Percentiles rank a stretch among this genome's conserved stretches.
Evolutionary conservation across 92 coral and sea anemone genomes (phyloP).

Genomic region (Parazoanthus darwini): DNA sequence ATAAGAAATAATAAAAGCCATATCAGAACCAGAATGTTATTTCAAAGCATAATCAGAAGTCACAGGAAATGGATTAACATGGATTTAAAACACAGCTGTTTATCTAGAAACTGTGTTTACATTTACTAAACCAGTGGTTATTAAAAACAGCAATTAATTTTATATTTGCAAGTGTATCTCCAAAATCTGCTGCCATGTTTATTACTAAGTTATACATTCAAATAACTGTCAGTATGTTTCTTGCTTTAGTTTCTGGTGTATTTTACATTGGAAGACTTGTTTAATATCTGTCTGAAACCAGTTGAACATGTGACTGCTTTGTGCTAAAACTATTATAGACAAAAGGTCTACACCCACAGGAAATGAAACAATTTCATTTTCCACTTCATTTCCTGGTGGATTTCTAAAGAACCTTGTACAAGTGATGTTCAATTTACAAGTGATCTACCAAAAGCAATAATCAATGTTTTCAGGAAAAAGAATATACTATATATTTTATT

Average conservation of each 20-base stretch:
- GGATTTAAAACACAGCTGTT: conserved; percentile 15
- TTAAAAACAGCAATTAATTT: not conserved
- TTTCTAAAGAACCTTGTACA: not conserved
- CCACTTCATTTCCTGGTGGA: conserved; percentile 7
- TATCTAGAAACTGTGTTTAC: not conserved
- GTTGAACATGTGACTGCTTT: conserved; percentile 35
- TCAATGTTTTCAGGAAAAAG: not conserved
- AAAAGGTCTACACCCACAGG: conserved; percentile 8
- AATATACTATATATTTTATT: too few species aligned
- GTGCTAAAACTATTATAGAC: not conserved
- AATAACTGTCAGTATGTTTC: not conserved
- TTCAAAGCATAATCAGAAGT: conserved; percentile 3
- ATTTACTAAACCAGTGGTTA: not conserved
- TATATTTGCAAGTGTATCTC: not conserved
- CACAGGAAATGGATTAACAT: not conserved
- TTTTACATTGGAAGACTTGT: conserved; percentile 7
- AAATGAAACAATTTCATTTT: conserved; percentile 20
- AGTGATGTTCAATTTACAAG: not conserved
- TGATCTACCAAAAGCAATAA: not conserved
- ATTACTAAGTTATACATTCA: not conserved
- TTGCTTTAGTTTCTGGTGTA: not conserved
- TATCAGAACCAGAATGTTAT: not conserved
- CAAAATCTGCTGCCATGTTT: not conserved
- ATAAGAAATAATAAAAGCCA: not conserved
- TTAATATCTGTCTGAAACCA: not conserved